Evolutionary conservation across 2,113 vertebrate species (phyloP), one percentile per base, ranked within the genome.

Genomic region (Acanthisitta chloris): DNA sequence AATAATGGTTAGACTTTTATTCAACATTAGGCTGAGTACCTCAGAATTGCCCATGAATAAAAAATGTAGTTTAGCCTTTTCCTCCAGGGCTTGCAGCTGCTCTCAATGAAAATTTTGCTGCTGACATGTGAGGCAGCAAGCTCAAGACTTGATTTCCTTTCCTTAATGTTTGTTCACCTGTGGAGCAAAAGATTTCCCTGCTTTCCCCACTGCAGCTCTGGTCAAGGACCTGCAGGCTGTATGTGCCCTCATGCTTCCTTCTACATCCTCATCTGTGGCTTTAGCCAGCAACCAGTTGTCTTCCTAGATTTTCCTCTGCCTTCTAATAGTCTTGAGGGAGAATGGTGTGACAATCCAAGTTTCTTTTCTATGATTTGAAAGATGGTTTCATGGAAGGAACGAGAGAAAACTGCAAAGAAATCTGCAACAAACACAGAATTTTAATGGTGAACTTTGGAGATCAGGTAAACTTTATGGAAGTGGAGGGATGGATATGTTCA

Each of bases 211-310:
- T 73, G 19, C 26, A 64, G 26, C 36, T 90, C 72, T 34, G 21
- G 46, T 10, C 14, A 45, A 86, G 42, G 23, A 73, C 6, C 21
- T 40, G 33, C 42, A 64, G 38, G 21, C 16, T 81, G 25, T 26
- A 1, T 0, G 0, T 42, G 12, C 6, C 33, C 31, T 87, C 3
- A 0, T 20, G 10, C 15, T 76, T 85, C 45, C 21, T 61, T 14
- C 40, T 59, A 14, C 33, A 77, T 62, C 34, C 25, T 7, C 21
- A 36, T 36, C 24, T 16, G 59, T 77, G 54, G 8, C 24, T 90
- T 86, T 72, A 61, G 28, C 29, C 36, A 67, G 14, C 12, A 74
- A 38, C 23, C 10, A 15, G 23, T 70, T 49, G 7, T 25, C n/a
- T 72, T 81, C 62, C 65, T 34, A 64, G 61, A 74, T 48, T 80